Evolutionary conservation across 2,888 invertebrate species (phyloP).

Genomic region (Pyralis farinalis): DNA sequence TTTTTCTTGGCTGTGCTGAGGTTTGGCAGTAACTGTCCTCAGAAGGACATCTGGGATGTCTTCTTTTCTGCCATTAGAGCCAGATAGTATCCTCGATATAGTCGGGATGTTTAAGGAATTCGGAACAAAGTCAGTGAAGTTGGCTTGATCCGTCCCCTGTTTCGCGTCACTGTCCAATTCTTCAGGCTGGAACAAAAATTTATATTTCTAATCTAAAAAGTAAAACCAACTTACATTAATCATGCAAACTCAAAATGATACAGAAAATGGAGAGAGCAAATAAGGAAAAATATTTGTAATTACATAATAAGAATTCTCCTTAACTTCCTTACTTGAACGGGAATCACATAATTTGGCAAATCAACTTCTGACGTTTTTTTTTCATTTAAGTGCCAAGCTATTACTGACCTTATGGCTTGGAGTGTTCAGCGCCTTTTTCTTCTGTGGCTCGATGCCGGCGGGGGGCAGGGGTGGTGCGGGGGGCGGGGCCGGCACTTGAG

Average conservation of each 20-base stretch:
- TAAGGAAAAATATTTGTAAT: conserved; percentile 8
- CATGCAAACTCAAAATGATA: background rate
- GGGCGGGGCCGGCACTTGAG: conserved; percentile 75
- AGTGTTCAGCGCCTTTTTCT: conserved; percentile 88
- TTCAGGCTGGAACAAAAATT: conserved; percentile 52
- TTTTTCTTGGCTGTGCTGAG: conserved; percentile 66
- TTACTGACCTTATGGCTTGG: conserved; percentile 83
- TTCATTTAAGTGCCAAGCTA: conserved; percentile 5
- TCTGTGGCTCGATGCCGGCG: conserved; percentile 73
- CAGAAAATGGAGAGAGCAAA: conserved; percentile 1
- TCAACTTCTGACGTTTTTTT: conserved; percentile 2
- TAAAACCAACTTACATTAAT: background rate
- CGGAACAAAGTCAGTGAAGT: conserved; percentile 84
- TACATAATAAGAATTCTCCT: conserved; percentile 7
- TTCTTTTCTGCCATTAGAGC: conserved; percentile 91
- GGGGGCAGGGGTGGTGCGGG: conserved; percentile 69
- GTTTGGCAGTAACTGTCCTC: conserved; percentile 83
- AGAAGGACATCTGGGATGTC: conserved; percentile 90
- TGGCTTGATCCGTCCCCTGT: conserved; percentile 65
- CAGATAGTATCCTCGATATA: conserved; percentile 91
- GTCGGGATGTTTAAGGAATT: conserved; percentile 88
- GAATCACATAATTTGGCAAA: conserved; percentile 7
- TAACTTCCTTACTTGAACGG: conserved; percentile 3
- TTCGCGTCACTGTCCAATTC: conserved; percentile 67
- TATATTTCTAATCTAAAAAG: background rate